phyloP scores from a whole-genome alignment of 1,140 invertebrate species.

The Drosophila persimilis region DNA sequence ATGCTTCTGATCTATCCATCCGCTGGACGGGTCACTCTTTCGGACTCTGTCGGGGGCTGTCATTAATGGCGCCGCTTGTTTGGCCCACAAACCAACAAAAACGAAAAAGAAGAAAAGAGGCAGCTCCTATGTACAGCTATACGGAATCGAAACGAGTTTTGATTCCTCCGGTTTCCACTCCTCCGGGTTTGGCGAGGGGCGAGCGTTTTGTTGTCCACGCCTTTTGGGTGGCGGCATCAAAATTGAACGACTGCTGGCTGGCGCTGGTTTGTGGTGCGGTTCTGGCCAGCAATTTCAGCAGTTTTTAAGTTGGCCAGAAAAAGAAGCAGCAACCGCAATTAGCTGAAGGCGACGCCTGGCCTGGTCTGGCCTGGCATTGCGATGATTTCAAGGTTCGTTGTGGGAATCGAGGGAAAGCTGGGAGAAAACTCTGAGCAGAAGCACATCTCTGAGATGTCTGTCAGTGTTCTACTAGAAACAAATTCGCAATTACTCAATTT shows the following conservation, averaged over 20 bases:
- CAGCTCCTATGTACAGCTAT: constrained; percentile 41
- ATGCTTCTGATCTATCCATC: neutral
- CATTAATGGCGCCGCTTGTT: constrained; percentile 70
- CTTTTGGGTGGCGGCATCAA: constrained; percentile 40
- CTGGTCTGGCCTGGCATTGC: constrained; percentile 1
- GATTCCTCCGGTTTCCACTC: constrained; percentile 14
- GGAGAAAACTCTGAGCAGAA: neutral
- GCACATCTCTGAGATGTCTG: constrained; percentile 2
- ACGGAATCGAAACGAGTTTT: constrained; percentile 36
- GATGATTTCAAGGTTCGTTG: constrained; percentile 13
- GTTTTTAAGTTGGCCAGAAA: constrained; percentile 25
- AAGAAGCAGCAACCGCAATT: constrained; percentile 48
- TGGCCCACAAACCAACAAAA: constrained; percentile 34
- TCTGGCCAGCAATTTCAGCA: constrained; percentile 15
- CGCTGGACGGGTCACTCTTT: constrained; percentile 36
- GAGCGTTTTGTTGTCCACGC: constrained; percentile 45
- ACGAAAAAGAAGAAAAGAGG: neutral
- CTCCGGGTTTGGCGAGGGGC: neutral
- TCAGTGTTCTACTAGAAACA: constrained; percentile 4
- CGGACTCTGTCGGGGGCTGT: constrained; percentile 30
- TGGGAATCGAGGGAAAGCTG: neutral
- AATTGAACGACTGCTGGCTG: constrained; percentile 37
- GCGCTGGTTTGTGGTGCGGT: neutral
- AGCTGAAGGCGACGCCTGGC: constrained; percentile 40
- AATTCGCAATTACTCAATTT: neutral